Evolutionary conservation across 2,888 invertebrate species (phyloP), one percentile per base, ranked within the genome.

Genomic region (Euclidia mi): DNA sequence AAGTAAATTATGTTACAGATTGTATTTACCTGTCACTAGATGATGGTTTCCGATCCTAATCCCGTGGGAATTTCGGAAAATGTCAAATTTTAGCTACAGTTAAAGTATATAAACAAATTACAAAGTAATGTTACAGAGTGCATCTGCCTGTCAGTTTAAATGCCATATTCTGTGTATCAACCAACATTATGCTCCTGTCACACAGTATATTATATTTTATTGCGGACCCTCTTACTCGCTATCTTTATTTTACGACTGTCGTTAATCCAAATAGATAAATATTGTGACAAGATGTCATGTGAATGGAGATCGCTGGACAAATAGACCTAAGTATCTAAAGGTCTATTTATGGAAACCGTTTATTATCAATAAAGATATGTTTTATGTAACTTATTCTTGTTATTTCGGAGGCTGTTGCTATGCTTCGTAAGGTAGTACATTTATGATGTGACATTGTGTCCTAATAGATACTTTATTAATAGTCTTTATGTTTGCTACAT

Each of bases 151-250:
- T 44, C 6, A 55, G 7, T 58, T 57, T 20, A 56, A 28, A 32
- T 9, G 4, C 15, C 10, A 14, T 56, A 49, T 31, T 43, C 11
- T 52, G 31, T 12, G 32, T 7, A 34, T 42, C 48, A 42, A 35
- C 15, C 28, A 53, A 63, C 62, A 52, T 67, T 46, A 42, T 32
- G 38, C n/a, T 42, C 14, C 31, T 52, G 37, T 14, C 31, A 25
- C 9, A 53, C 46, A 52, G 47, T 40, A 51, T 37, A 47, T n/a
- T n/a, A n/a, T 11, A 0, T 55, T 69, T 60, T 64, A 64, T 40
- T 51, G 14, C 25, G 1, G 2, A 35, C 18, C 51, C 43, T 43
- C 42, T 51, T 18, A 41, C 20, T 6, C 20, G n/a, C 41, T 25
- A 15, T 52, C 28, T 44, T 48, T 37, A 51, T 53, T 50, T 51